Conservation (phyloP, 2,113 vertebrate species). For the Abramis brama region DNA sequence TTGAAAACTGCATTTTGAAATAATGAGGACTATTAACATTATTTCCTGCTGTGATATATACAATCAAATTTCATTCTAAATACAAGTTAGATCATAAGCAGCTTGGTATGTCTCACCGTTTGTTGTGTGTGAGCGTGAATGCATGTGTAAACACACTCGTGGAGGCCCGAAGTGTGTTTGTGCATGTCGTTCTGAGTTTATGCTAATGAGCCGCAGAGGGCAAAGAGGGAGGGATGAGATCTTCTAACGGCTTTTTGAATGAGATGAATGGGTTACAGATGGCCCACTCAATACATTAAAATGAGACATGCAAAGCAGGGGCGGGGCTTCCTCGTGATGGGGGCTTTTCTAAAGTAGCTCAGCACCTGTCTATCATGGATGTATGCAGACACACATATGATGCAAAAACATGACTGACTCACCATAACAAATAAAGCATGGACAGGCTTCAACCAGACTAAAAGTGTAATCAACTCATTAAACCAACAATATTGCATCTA, state of each 20-base stretch:
- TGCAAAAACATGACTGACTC: conserved; percentile 20
- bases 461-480: not conserved
- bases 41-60: not conserved
- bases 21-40: conserved; percentile 19
- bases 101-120: not conserved
- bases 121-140: conserved; percentile 26
- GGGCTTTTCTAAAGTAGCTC: conserved; percentile 52
- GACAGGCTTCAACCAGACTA: not conserved
- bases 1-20: not conserved
- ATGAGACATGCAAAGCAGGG: conserved; percentile 72
- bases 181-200: conserved; percentile 58
- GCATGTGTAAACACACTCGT: conserved; percentile 39
- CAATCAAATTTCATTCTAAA: not conserved
- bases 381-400: conserved; percentile 22
- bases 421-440: conserved; percentile 3
- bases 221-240: conserved; percentile 39
- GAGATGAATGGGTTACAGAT: conserved; percentile 82
- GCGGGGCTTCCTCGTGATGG: conserved; percentile 60
- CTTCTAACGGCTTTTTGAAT: conserved; percentile 77
- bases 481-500: not conserved
- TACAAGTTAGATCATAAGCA: conserved; percentile 19
- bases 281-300: conserved; percentile 80
- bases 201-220: conserved; percentile 52
- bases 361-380: conserved; percentile 49
- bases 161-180: conserved; percentile 36